A percentile compares a stretch with the other conserved stretches of the same genome.
phyloP scores from a whole-genome alignment of 2,113 vertebrate genomes.

The Halichoeres trimaculatus region DNA sequence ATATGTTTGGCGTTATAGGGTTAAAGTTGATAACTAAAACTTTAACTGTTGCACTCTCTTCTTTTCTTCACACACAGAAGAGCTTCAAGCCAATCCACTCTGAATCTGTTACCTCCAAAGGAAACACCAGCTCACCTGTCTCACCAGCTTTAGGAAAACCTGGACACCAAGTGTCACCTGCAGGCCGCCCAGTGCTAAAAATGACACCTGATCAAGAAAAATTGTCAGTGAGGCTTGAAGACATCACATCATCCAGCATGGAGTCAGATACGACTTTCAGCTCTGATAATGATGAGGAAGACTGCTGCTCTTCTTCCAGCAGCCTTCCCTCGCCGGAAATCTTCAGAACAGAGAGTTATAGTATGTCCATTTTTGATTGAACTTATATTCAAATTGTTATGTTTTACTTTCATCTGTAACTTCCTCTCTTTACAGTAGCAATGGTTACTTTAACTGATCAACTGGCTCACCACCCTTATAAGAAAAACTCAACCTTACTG shows the following conservation, averaged over 20 bases:
- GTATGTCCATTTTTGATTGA: constrained; percentile 70
- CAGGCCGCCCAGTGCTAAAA: no score
- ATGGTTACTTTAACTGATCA: not conserved
- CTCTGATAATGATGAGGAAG: constrained; percentile 23
- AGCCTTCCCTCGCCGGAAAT: constrained; percentile 86
- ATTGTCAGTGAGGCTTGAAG: constrained; percentile 1
- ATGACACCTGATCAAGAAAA: not conserved
- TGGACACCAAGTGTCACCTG: not conserved
- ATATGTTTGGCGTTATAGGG: no score
- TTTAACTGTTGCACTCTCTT: not conserved
- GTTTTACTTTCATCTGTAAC: not conserved
- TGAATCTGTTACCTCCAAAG: not conserved
- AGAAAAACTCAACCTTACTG: constrained; percentile 92
- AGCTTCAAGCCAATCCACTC: not conserved
- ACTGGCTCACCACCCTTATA: constrained; percentile 21
- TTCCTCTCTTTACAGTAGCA: constrained; percentile 31
- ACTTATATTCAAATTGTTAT: no score
- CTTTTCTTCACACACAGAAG: constrained; percentile 23
- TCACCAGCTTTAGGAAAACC: not conserved
- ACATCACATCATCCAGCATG: not conserved
- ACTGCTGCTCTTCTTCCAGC: constrained; percentile 25
- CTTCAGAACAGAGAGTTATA: constrained; percentile 78
- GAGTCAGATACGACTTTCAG: constrained; percentile 25
- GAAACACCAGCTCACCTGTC: not conserved
- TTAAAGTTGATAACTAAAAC: no score